phyloP scores from a whole-genome alignment of 2,113 vertebrate species.

The Pygoscelis antarcticus region DNA sequence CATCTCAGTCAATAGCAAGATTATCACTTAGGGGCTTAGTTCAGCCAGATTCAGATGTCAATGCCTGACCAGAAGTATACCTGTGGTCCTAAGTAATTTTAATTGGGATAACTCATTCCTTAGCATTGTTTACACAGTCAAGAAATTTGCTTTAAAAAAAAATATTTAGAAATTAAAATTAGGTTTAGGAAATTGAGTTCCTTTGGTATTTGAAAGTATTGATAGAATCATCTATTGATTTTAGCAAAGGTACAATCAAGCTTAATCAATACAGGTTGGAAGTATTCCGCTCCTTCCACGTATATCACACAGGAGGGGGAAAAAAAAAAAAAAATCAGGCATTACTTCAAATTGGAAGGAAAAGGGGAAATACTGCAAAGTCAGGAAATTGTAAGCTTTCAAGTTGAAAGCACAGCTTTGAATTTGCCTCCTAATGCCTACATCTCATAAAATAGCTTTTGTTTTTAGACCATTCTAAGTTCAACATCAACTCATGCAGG shows the following conservation, averaged over 20 bases:
- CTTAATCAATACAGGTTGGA: not conserved
- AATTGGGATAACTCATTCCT: not conserved
- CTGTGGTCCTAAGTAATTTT: not conserved
- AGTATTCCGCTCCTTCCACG: not conserved
- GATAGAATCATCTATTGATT: not conserved
- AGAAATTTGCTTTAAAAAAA: not conserved
- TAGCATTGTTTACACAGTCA: not conserved
- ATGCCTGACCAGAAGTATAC: not conserved
- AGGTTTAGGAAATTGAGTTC: not conserved
- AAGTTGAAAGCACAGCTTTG: not conserved
- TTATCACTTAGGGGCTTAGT: not conserved
- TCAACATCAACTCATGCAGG: not conserved
- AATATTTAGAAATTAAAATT: not conserved
- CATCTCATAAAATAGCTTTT: not conserved
- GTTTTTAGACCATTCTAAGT: not conserved
- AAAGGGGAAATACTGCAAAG: not conserved
- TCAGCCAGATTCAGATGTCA: not conserved
- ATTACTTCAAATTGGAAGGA: not conserved
- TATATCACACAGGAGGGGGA: not conserved
- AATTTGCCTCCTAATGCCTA: not conserved
- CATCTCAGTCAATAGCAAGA: not conserved
- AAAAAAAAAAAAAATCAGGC: not conserved
- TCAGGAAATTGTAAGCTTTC: not conserved
- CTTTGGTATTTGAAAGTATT: not conserved
- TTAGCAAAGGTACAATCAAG: not conserved